Evolutionary conservation across 2,113 vertebrate genomes (phyloP), one percentile per base, ranked within the genome.

Genomic region (Chaetops frenatus): DNA sequence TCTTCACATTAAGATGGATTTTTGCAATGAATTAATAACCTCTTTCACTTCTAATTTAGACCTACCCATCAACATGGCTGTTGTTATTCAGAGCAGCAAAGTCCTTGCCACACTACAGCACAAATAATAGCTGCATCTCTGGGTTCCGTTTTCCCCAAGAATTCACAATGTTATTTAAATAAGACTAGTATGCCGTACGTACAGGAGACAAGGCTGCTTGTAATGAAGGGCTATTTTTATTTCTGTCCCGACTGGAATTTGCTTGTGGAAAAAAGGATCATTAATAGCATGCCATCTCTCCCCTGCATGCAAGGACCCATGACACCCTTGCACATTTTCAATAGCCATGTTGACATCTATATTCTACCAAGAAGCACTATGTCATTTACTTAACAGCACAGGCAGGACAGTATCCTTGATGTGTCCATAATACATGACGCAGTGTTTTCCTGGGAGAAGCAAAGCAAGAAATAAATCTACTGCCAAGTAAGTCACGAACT

Each of bases 31-130:
- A 86, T 62, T 64, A 94, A 89, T 83, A 95, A 86, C 74, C 53
- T 76, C 71, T 94, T 96, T 95, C 92, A 94, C 89, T 88, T 96
- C 85, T 89, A 80, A 97, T 96, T 94, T 96, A 93, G 64, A 35
- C 64, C 40, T 93, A 65, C 65, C 42, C 70, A 70, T 97, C 94
- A 93, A 83, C 38, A 53, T 62, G 62, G 60, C 65, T 96, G 70
- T 95, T 97, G 66, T 84, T 93, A 95, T 93, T 95, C 92, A 86
- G 28, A 83, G 85, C 78, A 91, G 84, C 54, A 92, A 95, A 88
- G 74, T 31, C 50, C 51, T 64, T 79, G 58, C 83, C 66, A 92
- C 45, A 70, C 29, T 54, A 56, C 66, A 83, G 86, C 65, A 88
- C 69, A 89, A 91, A 94, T 86, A 93, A 92, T 81, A 87, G 79